These are phyloP conservation scores for Ophioninae sp. DNA, from an alignment of 2,888 invertebrate species.

Conservation along the genomic window DNA sequence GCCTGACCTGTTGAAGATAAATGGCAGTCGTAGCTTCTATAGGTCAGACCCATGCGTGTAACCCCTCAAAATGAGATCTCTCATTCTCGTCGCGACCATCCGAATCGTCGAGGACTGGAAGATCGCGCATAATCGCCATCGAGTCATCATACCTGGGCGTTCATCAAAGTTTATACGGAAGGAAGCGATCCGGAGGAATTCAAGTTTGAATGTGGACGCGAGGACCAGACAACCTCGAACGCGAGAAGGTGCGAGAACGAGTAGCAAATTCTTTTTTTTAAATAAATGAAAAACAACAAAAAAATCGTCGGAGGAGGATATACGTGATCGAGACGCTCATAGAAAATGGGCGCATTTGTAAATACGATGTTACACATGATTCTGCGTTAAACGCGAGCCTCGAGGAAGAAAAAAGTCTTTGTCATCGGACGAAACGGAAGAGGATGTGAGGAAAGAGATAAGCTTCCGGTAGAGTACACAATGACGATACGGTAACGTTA, in stretches of 20 bases:
- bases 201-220: conserved; percentile 25
- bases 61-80: background rate
- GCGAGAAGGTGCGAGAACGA: conserved; percentile 58
- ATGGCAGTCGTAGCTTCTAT: conserved; percentile 38
- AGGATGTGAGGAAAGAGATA: conserved; percentile 14
- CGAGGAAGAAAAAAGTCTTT: conserved; percentile 11
- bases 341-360: conserved; percentile 74
- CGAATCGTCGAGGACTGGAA: background rate
- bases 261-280: conserved; percentile 37
- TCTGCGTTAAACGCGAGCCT: background rate
- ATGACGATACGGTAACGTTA: conserved; percentile 14
- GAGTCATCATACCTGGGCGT: background rate
- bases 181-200: background rate
- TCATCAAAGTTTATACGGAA: conserved; percentile 1
- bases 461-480: conserved; percentile 47
- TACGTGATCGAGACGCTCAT: conserved; percentile 75
- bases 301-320: conserved; percentile 66
- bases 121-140: background rate
- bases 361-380: conserved; percentile 73
- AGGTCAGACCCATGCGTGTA: conserved; percentile 5
- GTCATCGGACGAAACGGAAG: background rate
- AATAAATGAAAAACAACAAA: conserved; percentile 40
- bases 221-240: conserved; percentile 45
- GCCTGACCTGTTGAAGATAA: conserved; percentile 66
- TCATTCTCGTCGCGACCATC: background rate